Evolutionary conservation across 2,113 vertebrate species (phyloP).

Genomic region (Scophthalmus maximus): DNA sequence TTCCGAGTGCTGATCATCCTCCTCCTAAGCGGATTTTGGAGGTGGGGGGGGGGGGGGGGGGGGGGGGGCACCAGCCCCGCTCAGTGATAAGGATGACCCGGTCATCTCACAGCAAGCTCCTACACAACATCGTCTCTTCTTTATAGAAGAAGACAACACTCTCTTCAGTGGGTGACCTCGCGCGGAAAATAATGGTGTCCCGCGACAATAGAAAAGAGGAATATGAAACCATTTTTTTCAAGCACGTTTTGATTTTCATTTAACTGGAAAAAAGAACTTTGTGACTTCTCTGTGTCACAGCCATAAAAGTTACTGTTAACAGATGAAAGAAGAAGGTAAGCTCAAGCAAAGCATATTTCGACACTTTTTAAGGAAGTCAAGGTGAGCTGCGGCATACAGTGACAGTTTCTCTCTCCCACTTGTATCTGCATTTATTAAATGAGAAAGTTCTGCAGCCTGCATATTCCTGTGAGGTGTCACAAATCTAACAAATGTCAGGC

Average conservation of each 20-base stretch:
- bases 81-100: constrained; percentile 73
- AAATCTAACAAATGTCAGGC: neutral
- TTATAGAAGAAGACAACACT: constrained; percentile 7
- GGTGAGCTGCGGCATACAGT: neutral
- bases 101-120: constrained; percentile 58
- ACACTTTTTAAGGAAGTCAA: constrained; percentile 17
- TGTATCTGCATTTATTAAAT: constrained; percentile 33
- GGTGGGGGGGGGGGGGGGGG: neutral
- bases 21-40: constrained; percentile 68
- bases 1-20: constrained; percentile 68
- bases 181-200: neutral
- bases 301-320: constrained; percentile 15
- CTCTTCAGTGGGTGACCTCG: neutral
- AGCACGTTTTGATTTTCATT: constrained; percentile 9
- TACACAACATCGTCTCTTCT: constrained; percentile 41
- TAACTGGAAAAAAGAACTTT: neutral
- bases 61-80: constrained; percentile 46
- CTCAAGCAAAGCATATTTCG: constrained; percentile 10
- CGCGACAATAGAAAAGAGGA: neutral
- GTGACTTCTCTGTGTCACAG: constrained; percentile 8
- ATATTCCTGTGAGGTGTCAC: neutral
- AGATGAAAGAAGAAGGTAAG: constrained; percentile 37
- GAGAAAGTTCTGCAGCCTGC: constrained; percentile 25
- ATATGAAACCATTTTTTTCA: neutral
- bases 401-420: constrained; percentile 3